These are phyloP conservation scores for Tenthredo livida DNA, from an alignment of 2,888 invertebrate genomes.

Conservation along the genomic window DNA sequence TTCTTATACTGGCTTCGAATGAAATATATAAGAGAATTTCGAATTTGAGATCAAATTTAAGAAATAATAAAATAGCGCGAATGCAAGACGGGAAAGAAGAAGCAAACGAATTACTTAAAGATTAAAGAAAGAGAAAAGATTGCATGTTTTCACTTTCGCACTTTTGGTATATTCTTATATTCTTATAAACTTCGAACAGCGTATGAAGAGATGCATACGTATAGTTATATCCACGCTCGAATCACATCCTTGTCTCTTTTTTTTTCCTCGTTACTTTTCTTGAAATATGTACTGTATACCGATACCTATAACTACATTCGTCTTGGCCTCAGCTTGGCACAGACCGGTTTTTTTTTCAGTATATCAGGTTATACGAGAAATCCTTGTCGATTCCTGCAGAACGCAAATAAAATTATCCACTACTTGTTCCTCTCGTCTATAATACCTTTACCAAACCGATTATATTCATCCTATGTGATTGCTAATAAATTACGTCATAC, in stretches of 20 bases:
- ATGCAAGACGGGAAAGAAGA: background rate
- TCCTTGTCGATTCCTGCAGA: background rate
- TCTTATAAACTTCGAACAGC: background rate
- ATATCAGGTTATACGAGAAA: constrained; percentile 37
- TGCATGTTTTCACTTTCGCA: constrained; percentile 25
- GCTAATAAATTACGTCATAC: constrained; percentile 19
- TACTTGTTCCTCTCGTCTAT: background rate
- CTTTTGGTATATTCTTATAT: background rate
- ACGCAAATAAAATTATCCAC: background rate
- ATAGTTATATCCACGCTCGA: background rate
- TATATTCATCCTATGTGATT: constrained; percentile 6
- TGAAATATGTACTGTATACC: background rate
- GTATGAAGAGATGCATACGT: background rate
- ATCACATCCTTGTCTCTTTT: background rate
- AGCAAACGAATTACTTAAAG: background rate
- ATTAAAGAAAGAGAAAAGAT: background rate
- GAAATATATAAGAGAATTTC: background rate
- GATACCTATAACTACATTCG: background rate
- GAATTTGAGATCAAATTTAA: background rate
- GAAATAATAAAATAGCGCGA: background rate
- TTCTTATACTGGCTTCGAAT: no score
- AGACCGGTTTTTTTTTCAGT: constrained; percentile 38
- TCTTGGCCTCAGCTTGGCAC: background rate
- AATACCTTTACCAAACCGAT: background rate
- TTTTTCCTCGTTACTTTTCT: constrained; percentile 3